phyloP scores from a whole-genome alignment of 1,140 invertebrate species.

The Drosophila novamexicana region DNA sequence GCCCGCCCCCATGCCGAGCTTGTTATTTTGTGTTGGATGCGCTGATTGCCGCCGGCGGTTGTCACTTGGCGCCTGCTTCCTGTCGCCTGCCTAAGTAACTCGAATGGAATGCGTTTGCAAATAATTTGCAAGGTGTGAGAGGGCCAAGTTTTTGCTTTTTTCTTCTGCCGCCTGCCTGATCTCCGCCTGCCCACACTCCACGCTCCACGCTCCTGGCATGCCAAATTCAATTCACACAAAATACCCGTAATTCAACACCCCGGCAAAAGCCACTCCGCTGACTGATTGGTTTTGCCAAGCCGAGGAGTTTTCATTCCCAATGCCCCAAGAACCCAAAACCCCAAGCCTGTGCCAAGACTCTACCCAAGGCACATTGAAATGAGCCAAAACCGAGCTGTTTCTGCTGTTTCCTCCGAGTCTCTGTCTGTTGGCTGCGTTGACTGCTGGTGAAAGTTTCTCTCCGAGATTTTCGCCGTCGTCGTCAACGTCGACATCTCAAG shows the following conservation, averaged over 20 bases:
- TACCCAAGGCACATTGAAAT: constrained; percentile 70
- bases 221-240: constrained; percentile 82
- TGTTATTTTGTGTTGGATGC: constrained; percentile 53
- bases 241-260: constrained; percentile 82
- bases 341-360: neutral
- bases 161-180: neutral
- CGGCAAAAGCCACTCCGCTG: constrained; percentile 70
- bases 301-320: neutral
- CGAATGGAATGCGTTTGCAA: constrained; percentile 77
- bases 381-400: constrained; percentile 58
- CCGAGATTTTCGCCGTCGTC: constrained; percentile 58
- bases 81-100: constrained; percentile 30
- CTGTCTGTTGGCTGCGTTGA: constrained; percentile 1
- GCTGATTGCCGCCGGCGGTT: constrained; percentile 72
- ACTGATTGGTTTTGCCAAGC: constrained; percentile 72
- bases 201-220: constrained; percentile 39
- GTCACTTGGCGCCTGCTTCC: constrained; percentile 53
- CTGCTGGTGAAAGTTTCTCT: constrained; percentile 38
- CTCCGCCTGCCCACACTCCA: neutral
- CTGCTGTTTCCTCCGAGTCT: too few relatives aligned
- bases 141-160: constrained; percentile 27
- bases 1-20: neutral
- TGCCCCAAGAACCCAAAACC: neutral
- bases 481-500: constrained; percentile 73
- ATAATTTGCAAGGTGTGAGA: constrained; percentile 74